phyloP scores from a whole-genome alignment of 2,113 vertebrate species.

The Brienomyrus longianalis region DNA sequence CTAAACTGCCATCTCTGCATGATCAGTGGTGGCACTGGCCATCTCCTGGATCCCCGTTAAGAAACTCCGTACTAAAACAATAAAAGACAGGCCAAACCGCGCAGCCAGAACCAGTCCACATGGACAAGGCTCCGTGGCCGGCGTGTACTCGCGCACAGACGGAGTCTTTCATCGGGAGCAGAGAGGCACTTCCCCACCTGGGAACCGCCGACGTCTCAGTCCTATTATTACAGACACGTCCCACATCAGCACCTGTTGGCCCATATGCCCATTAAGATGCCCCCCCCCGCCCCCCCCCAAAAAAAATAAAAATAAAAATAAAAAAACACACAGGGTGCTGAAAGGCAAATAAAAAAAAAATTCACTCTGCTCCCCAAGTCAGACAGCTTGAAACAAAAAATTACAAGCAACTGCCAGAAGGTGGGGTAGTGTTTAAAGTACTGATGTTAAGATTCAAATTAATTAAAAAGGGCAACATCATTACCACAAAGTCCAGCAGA shows the following conservation, averaged over 20 bases:
- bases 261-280: neutral
- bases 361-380: neutral
- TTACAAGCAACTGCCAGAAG: neutral
- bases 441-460: neutral
- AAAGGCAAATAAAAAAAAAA: neutral
- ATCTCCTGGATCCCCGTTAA: neutral
- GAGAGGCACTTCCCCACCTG: neutral
- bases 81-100: neutral
- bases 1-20: neutral
- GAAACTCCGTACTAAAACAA: neutral
- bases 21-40: neutral
- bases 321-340: neutral
- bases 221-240: neutral
- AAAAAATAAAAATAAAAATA: neutral
- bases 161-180: neutral
- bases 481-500: neutral
- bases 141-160: neutral
- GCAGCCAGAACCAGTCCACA: neutral
- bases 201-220: no score
- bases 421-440: neutral
- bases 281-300: no score
- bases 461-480: neutral
- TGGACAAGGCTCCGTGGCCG: fast-evolving
- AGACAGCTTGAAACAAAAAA: neutral
- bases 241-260: neutral